Percentiles rank a stretch among this genome's conserved stretches.
These are phyloP conservation scores for Cotesia vestalis DNA, from an alignment of 1,140 invertebrate genomes.

Conservation along the genomic window DNA sequence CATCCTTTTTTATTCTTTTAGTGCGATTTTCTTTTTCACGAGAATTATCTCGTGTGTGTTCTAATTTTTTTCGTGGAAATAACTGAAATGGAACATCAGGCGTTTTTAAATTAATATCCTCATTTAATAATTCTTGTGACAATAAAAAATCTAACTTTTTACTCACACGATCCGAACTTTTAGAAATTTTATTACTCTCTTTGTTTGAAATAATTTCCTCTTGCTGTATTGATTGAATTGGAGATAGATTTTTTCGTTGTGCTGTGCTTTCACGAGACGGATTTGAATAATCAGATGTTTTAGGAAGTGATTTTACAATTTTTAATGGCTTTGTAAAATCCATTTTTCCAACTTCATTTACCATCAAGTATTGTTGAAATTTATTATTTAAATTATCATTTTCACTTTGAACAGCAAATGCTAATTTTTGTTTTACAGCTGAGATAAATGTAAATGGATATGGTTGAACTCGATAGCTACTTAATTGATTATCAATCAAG, in stretches of 20 bases:
- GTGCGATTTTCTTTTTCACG: slow-evolving; percentile 62
- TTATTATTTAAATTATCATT: slow-evolving; percentile 29
- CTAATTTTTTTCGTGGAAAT: slow-evolving; percentile 58
- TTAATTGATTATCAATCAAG: slow-evolving; percentile 47
- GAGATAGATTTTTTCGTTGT: slow-evolving; percentile 50
- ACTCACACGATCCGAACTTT: slow-evolving; percentile 53
- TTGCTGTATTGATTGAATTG: slow-evolving; percentile 50
- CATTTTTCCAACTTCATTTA: slow-evolving; percentile 48
- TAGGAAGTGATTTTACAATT: slow-evolving; percentile 62
- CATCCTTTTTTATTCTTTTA: slow-evolving; percentile 59
- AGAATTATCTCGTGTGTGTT: slow-evolving; percentile 56
- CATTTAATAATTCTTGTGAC: slow-evolving; percentile 52
- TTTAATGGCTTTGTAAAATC: slow-evolving; percentile 60
- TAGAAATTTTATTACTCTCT: slow-evolving; percentile 48
- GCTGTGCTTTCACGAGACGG: slow-evolving; percentile 19
- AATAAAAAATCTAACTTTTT: slow-evolving; percentile 60
- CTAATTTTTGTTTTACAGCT: slow-evolving; percentile 60
- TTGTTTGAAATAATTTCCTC: slow-evolving; percentile 44
- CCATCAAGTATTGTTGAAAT: slow-evolving; percentile 22
- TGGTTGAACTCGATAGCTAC: slow-evolving; percentile 51
- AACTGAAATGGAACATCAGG: slow-evolving; percentile 57
- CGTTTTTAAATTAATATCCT: slow-evolving; percentile 57
- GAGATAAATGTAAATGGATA: slow-evolving; percentile 63
- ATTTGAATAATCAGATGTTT: slow-evolving; percentile 55
- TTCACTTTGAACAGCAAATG: slow-evolving; percentile 46